phyloP scores from a whole-genome alignment of 2,113 vertebrate genomes.

The Tetrao urogallus region DNA sequence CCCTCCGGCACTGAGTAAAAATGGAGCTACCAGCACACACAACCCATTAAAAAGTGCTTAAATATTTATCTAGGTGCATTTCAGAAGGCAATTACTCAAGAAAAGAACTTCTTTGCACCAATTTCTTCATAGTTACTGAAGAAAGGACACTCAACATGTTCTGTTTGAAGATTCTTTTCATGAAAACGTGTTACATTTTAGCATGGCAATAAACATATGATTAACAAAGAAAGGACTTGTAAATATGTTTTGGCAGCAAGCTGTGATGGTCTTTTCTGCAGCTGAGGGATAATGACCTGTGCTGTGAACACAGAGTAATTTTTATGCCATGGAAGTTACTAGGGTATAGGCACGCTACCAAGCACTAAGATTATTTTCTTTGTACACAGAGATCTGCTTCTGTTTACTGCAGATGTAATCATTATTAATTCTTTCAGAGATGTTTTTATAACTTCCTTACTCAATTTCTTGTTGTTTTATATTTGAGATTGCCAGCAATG shows the following conservation, averaged over 20 bases:
- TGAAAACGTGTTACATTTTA: neutral
- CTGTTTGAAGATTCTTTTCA: neutral
- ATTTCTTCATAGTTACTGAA: neutral
- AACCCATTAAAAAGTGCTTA: neutral
- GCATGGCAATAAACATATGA: neutral
- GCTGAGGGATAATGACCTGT: neutral
- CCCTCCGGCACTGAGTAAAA: neutral
- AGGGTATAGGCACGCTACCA: neutral
- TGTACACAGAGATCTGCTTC: neutral
- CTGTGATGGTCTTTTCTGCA: neutral
- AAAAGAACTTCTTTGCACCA: neutral
- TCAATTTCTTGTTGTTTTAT: neutral
- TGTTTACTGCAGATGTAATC: neutral
- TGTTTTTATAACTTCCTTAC: neutral
- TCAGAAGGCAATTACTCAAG: neutral
- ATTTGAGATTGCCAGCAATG: neutral
- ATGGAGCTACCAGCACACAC: neutral
- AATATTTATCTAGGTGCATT: slow-evolving; percentile 10
- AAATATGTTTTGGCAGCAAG: neutral
- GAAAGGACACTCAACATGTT: neutral
- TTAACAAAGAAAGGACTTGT: neutral
- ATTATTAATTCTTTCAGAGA: neutral
- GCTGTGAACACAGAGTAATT: neutral
- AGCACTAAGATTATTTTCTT: neutral
- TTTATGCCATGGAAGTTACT: neutral